Evolutionary conservation across 2,113 vertebrate species (phyloP), one percentile per base, ranked within the genome.

Genomic region (Dipodomys ordii): DNA sequence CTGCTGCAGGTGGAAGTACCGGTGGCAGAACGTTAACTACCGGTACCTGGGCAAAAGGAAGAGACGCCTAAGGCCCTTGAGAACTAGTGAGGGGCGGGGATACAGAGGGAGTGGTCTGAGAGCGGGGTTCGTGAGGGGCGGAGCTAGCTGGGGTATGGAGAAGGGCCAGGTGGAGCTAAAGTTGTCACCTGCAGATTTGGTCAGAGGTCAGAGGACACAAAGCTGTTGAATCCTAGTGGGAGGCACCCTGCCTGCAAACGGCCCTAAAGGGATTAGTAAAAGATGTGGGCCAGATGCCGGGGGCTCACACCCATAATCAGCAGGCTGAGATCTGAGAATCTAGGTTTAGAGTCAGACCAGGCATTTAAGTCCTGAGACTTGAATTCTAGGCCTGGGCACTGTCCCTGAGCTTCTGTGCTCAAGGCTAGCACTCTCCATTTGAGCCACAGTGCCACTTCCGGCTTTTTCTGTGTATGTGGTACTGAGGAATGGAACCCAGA

Each of bases 11-110:
- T 95, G 91, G 79, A 93, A 94, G 62, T 76, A 81, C 67, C 27
- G 67, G 10, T 80, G 94, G 83, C 76, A 95, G 76, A 83, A 86
- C 71, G 46, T 96, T 83, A 95, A 95, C 76, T 86, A 92, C 39
- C 69, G 83, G 62, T 95, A 88, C 46, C 46, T 88, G 62, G 92
- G 79, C 90, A 73, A 91, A 39, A 95, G 93, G 90, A 96, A 92
- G 67, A 77, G 88, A 77, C 68, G 5, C 23, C 32, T 88, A 19
- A 46, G 67, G 67, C 30, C 92, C 69, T 5, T 20, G 72, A 86
- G 39, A 88, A 39, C 74, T 15, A 73, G 77, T 69, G 73, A 72
- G 86, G 93, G 83, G 83, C 85, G 87, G 22, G 35, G 28, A 76
- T 91, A 30, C 25, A 3, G 46, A n/a, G 76, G 71, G 79, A 35